Percentiles rank a stretch among this genome's conserved stretches.
These are phyloP conservation scores for Polydrusus pterygomalis DNA, from an alignment of 2,888 invertebrate genomes.

Conservation along the genomic window DNA sequence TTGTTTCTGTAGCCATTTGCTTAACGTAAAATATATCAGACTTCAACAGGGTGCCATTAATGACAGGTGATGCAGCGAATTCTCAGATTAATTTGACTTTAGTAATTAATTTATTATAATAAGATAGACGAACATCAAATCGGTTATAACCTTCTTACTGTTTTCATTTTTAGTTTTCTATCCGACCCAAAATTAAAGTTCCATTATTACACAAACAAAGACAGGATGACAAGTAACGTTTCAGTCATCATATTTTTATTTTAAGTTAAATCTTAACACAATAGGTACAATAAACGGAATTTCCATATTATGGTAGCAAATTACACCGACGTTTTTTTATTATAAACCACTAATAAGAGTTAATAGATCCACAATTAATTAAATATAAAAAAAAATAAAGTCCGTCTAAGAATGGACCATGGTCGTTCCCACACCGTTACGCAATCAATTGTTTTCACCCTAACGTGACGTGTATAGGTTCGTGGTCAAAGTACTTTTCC, in stretches of 20 bases:
- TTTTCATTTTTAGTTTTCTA: no score
- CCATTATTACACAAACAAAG: neutral
- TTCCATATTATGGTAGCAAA: conserved; percentile 10
- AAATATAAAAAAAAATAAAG: conserved; percentile 15
- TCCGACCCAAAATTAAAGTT: no score
- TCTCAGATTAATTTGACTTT: no score
- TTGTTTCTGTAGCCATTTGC: no score
- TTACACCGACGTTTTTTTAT: conserved; percentile 8
- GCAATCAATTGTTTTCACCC: conserved; percentile 41
- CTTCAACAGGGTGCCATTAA: no score
- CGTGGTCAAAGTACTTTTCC: conserved; percentile 35
- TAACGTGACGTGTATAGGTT: conserved; percentile 38
- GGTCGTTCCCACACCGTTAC: conserved; percentile 57
- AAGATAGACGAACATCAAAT: no score
- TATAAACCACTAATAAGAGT: conserved; percentile 26
- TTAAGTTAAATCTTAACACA: neutral
- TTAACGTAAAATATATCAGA: no score
- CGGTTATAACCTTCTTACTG: no score
- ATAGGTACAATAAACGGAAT: conserved; percentile 9
- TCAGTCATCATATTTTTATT: conserved; percentile 5
- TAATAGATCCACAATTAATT: conserved; percentile 35
- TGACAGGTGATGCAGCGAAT: no score
- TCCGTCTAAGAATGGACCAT: conserved; percentile 54
- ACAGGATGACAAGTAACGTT: neutral
- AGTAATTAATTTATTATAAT: no score